Evolutionary conservation across 2,113 vertebrate genomes (phyloP), one percentile per base, ranked within the genome.

Genomic region (Paradisaea rubra): DNA sequence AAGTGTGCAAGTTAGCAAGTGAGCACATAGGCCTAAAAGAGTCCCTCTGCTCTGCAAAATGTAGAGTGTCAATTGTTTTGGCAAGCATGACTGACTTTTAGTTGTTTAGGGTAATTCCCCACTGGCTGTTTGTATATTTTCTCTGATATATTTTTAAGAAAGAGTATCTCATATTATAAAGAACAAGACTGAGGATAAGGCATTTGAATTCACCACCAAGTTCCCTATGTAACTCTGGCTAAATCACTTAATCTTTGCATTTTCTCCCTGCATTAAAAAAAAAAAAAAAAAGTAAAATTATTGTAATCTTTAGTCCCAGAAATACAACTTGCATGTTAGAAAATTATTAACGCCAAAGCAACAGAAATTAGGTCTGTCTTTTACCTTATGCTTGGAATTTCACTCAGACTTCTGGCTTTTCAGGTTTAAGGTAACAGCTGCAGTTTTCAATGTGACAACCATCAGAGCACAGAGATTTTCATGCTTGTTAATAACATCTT

Each of bases 61-160:
- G 42, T 45, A 15, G 28, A 54, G 31, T 84, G 79, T 91, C 95
- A 78, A 89, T 91, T 92, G 77, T 86, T 94, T 81, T 89, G 74
- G 56, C 57, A 92, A 82, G 81, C 80, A 79, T 69, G 73, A 79
- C 63, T 92, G 35, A 76, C 60, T 94, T 93, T 66, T 92, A 93
- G 71, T 88, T 93, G 52, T 91, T 94, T 81, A 72, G 53, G 61
- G 21, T 71, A 92, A 91, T 72, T 84, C 78, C 81, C 69, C 54
- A 27, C 27, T 87, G 89, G 10, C 41, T 47, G 27, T 77, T 87
- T 88, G 60, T 82, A 20, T 70, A 63, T 83, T 91, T 86, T 84
- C 41, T 74, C 17, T 28, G 37, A 9, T 47, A 22, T 39, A 45
- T 77, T 85, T 84, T 82, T 50, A 87, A 45, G 31, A 49, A 91